Base-by-base conservation (phyloP, 2,888 invertebrate species). In the Chesias legatella region DNA sequence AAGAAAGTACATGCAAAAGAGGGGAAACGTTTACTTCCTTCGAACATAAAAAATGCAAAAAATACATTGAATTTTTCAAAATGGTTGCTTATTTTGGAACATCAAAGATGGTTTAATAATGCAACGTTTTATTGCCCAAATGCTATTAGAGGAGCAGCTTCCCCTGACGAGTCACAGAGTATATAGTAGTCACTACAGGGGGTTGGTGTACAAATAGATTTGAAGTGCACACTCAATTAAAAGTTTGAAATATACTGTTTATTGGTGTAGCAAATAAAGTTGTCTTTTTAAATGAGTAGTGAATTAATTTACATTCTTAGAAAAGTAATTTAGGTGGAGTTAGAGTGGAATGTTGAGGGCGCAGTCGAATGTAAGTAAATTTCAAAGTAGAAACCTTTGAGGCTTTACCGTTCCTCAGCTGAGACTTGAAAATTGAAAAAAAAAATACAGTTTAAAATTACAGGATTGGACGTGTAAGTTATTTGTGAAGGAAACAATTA, bases 101-200 rank as follows among this genome's bases (percentile, higher is more conserved):
- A 74, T 75, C 75, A 77, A 78, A 74, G 56, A 53, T 58, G 73
- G 77, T 74, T 81, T 79, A 81, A 80, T 81, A 82, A 80, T 82
- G 76, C 68, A 79, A 67, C 63, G 62, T 67, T 75, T 78, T 77
- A 75, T 75, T 75, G 76, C 39, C 43, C 37, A 22, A 43, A 39
- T 29, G 47, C 38, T 25, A 43, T 46, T 47, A 45, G 49, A 30
- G 27, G 9, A 24, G 36, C 8, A 28, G 33, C 35, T 31, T 10
- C 33, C 24, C 27, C 7, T 31, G n/a, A 7, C 13, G 33, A 25
- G 33, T 30, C 24, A 38, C 13, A 6, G 27, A 23, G 26, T 23
- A 9, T 32, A 28, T 20, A 32, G 32, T 55, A 17, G 33, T 44
- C 43, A 51, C 43, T 24, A 30, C n/a, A 38, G 43, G 55, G 56